Evolutionary conservation across 2,888 invertebrate genomes (phyloP), one percentile per base, ranked within the genome.

Genomic region (Tanytarsus gracilentus): DNA sequence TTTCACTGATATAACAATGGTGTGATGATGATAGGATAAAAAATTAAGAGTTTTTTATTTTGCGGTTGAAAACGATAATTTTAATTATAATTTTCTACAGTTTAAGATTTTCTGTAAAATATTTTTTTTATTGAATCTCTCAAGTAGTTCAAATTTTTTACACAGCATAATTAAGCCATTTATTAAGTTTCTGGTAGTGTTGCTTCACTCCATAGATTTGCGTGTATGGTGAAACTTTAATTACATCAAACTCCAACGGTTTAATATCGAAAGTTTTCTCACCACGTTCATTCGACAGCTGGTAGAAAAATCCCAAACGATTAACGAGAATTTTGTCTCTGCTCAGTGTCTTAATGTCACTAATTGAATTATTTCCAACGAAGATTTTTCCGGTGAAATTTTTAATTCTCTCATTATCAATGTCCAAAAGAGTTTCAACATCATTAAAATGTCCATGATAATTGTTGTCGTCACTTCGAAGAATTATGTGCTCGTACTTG

Each of bases 401-500:
- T n/a, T 39, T 11, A 25, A 55, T 11, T n/a, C 40, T n/a, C 18
- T 55, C 40, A 7, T 39, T 40, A 6, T 7, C 14, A 14, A 55
- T 25, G 7, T 55, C 40, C 4, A 55, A 3, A 1, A 55, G 39
- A 18, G 8, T 25, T 21, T 55, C 55, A n/a, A 23, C 48, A n/a
- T 40, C 5, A 18, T 27, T n/a, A 4, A 48, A 26, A 33, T 58
- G 58, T 3, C 1, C 25, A 4, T 58, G 58, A 29, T 58, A 48
- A 25, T n/a, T 14, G 6, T 18, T n/a, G 30, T 58, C 40, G 14
- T 49, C 48, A 23, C 36, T 48, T n/a, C 30, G 27, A 4, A 48
- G 8, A 2, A 58, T 36, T 7, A 58, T 30, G 5, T 58, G 27
- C 2, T 58, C 58, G 25, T 58, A 49, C 14, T 58, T 58, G 23